These are phyloP conservation scores for Cetonia aurata DNA, from an alignment of 2,888 invertebrate genomes.

Conservation along the genomic window DNA sequence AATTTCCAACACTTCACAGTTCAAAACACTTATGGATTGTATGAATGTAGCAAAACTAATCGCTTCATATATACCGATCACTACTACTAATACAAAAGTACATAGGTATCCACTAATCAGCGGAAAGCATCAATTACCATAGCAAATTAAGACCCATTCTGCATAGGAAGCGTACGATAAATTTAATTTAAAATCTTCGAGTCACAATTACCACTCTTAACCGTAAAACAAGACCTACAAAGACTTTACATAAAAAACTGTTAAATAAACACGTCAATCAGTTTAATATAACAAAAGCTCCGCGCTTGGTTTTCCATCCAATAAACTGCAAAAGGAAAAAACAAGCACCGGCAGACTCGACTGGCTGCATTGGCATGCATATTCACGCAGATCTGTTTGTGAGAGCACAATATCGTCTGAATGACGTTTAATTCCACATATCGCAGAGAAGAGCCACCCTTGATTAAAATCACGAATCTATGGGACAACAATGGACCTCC, in stretches of 20 bases:
- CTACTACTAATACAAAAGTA: too few relatives aligned
- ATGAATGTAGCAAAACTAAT: too few relatives aligned
- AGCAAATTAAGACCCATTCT: conserved; percentile 42
- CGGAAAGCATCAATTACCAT: conserved; percentile 33
- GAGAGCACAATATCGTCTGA: conserved; percentile 62
- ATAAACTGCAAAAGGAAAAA: conserved; percentile 48
- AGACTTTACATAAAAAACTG: conserved; percentile 44
- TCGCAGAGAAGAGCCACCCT: conserved; percentile 63
- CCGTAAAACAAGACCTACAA: conserved; percentile 42
- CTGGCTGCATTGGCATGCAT: conserved; percentile 53
- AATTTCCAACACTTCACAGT: too few relatives aligned
- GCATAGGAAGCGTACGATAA: conserved; percentile 27
- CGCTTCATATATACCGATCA: too few relatives aligned
- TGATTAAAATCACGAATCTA: conserved; percentile 65
- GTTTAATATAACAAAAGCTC: conserved; percentile 45
- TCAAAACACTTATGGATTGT: too few relatives aligned
- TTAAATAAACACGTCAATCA: conserved; percentile 52
- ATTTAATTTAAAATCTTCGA: conserved; percentile 47
- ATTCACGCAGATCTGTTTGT: conserved; percentile 60
- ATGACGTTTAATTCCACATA: conserved; percentile 65
- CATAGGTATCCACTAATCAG: too few relatives aligned
- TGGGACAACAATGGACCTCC: conserved; percentile 61
- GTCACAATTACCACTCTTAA: conserved; percentile 43
- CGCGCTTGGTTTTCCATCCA: conserved; percentile 48
- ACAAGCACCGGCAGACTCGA: conserved; percentile 46